phyloP scores from a whole-genome alignment of 1,140 invertebrate species.

The Drosophila mojavensis region DNA sequence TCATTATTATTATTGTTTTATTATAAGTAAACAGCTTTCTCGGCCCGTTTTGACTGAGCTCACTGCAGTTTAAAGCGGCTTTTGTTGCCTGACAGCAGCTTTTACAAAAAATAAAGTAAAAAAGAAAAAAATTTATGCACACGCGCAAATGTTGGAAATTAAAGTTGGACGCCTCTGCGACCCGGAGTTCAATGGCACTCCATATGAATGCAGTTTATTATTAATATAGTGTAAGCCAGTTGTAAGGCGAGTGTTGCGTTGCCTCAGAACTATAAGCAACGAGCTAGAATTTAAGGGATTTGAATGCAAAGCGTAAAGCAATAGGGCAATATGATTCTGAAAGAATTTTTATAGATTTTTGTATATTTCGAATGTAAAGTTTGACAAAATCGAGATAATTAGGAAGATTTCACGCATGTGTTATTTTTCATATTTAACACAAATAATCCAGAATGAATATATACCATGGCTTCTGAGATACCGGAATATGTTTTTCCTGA shows the following conservation, averaged over 20 bases:
- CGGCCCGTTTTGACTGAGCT: slow-evolving; percentile 10
- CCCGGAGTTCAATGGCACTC: slow-evolving; percentile 38
- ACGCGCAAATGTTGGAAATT: slow-evolving; percentile 46
- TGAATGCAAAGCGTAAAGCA: too few relatives aligned
- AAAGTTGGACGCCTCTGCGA: slow-evolving; percentile 22
- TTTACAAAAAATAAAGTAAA: slow-evolving; percentile 14
- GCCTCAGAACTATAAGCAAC: background rate
- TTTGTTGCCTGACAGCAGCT: slow-evolving; percentile 43
- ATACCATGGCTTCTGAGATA: too few relatives aligned
- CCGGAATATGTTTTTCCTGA: too few relatives aligned
- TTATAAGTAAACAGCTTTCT: slow-evolving; percentile 32
- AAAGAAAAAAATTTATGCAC: slow-evolving; percentile 38
- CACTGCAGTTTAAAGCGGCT: slow-evolving; percentile 39
- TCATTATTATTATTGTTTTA: too few relatives aligned
- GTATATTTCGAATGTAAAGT: too few relatives aligned
- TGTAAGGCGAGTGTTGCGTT: background rate
- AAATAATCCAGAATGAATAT: too few relatives aligned
- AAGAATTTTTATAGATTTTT: too few relatives aligned
- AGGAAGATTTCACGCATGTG: too few relatives aligned
- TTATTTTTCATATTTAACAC: too few relatives aligned
- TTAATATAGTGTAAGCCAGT: slow-evolving; percentile 2
- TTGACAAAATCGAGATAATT: too few relatives aligned
- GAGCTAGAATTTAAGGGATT: background rate
- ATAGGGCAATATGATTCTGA: too few relatives aligned
- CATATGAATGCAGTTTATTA: slow-evolving; percentile 50